Evolutionary conservation across 2,888 invertebrate genomes (phyloP), one percentile per base, ranked within the genome.

Genomic region (Eubasilissa splendida): DNA sequence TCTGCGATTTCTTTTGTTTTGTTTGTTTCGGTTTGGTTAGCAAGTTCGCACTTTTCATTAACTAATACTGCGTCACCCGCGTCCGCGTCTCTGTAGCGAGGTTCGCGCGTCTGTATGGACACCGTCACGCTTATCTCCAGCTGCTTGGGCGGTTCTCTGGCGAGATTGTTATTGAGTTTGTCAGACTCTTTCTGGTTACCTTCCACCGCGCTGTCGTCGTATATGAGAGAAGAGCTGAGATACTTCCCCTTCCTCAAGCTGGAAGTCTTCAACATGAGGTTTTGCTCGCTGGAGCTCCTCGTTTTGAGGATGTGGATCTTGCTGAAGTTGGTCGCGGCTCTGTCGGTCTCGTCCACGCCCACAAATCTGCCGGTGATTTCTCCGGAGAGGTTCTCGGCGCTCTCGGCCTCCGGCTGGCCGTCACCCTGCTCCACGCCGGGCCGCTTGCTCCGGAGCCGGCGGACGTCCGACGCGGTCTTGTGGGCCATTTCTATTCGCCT

Each of bases 291-390:
- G 4, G 90, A 90, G 85, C 91, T 90, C 82, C 90, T 87, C 85
- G 90, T 91, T 84, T 90, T 91, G 10, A 90, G 87, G 77, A 91
- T 89, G 85, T 91, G 91, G 83, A 91, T 88, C 86, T 91, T 91
- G 84, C 89, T 90, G 80, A 90, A 89, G 70, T 88, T 86, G 84
- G 90, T 85, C 84, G 91, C 86, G 84, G 90, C 86, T 85, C 87
- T 87, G 86, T 91, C 90, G 42, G 90, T 88, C 85, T 89, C 89
- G 85, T 90, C 90, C 12, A 90, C 86, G 85, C 88, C 90, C 78
- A 90, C 88, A 84, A 87, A 90, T 84, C 90, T 87, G 85, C 90
- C 90, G 11, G 89, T 91, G 85, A 90, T 90, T 22, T 90, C 90
- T 85, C 5, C 10, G 63, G 52, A 65, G 54, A 11, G 54, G 50